phyloP scores from a whole-genome alignment of 2,888 invertebrate species.

The Caenorhabditis macrosperma region DNA sequence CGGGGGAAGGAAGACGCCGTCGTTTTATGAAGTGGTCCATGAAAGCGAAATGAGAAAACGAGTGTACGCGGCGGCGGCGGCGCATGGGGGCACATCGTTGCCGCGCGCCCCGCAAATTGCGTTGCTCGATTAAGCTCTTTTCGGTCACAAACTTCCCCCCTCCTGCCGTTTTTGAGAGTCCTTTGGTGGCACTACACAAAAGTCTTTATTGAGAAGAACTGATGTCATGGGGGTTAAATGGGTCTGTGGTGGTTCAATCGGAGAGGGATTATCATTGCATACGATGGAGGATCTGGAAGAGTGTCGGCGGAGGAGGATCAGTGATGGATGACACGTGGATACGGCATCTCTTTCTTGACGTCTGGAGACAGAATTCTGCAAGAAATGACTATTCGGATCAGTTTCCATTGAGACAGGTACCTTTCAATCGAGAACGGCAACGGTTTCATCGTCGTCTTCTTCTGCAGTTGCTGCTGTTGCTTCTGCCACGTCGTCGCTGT shows the following conservation, averaged over 20 bases:
- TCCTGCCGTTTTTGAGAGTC: constrained; percentile 29
- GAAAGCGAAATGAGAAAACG: constrained; percentile 55
- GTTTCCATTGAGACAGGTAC: constrained; percentile 14
- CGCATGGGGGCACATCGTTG: constrained; percentile 32
- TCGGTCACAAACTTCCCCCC: constrained; percentile 31
- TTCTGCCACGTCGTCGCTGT: constrained; percentile 36
- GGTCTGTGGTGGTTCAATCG: background rate
- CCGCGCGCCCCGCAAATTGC: constrained; percentile 46
- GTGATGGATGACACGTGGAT: constrained; percentile 19
- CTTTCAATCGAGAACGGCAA: constrained; percentile 66
- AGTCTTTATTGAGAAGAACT: constrained; percentile 36
- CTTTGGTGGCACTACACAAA: constrained; percentile 29
- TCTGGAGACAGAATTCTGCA: constrained; percentile 45
- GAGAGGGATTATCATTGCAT: constrained; percentile 47
- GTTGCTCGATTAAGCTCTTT: constrained; percentile 55
- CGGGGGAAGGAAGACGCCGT: constrained; percentile 31
- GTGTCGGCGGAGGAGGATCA: background rate
- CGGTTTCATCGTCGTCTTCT: constrained; percentile 36
- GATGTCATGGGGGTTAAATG: constrained; percentile 52
- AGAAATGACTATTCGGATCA: background rate
- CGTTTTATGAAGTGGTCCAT: constrained; percentile 52
- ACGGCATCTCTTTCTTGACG: constrained; percentile 25
- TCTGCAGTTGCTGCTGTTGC: background rate
- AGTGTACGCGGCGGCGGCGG: constrained; percentile 25
- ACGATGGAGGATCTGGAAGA: constrained; percentile 23